Evolutionary conservation across 1,140 invertebrate genomes (phyloP).

Genomic region (Ruditapes philippinarum): DNA sequence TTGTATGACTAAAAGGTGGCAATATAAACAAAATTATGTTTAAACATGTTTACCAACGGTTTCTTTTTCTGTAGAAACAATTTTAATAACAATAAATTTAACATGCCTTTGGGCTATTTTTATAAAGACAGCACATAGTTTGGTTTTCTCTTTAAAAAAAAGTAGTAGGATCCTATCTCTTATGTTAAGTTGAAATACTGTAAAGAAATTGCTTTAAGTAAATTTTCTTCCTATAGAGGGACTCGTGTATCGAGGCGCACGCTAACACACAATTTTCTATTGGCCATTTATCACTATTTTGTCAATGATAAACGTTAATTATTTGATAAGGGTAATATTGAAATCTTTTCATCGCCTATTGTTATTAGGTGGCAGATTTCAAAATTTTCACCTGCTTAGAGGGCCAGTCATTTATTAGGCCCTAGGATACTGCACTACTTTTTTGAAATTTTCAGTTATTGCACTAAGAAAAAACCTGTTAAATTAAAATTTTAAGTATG

Average conservation of each 20-base stretch:
- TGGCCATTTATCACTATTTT: slow-evolving; percentile 20
- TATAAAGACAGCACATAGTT: too few species aligned
- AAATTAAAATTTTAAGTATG: too few species aligned
- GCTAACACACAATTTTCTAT: slow-evolving; percentile 3
- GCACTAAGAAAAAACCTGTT: too few species aligned
- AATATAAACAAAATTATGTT: too few species aligned
- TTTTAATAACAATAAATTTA: too few species aligned
- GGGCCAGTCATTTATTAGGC: not conserved
- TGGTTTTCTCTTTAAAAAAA: too few species aligned
- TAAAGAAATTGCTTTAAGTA: not conserved
- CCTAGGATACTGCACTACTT: too few species aligned
- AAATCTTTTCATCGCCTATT: slow-evolving; percentile 25
- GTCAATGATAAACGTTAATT: slow-evolving; percentile 33
- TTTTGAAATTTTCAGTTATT: too few species aligned
- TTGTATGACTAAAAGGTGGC: too few species aligned
- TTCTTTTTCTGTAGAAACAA: too few species aligned
- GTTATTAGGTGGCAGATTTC: not conserved
- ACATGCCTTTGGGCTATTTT: too few species aligned
- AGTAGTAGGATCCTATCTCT: not conserved
- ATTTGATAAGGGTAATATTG: slow-evolving; percentile 38
- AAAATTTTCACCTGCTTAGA: slow-evolving; percentile 9
- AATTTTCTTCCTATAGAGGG: not conserved
- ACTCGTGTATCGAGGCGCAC: not conserved
- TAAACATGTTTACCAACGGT: too few species aligned
- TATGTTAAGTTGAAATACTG: not conserved